These are phyloP conservation scores for Temnothorax unifasciatus DNA, from an alignment of 2,888 invertebrate genomes.

Conservation along the genomic window DNA sequence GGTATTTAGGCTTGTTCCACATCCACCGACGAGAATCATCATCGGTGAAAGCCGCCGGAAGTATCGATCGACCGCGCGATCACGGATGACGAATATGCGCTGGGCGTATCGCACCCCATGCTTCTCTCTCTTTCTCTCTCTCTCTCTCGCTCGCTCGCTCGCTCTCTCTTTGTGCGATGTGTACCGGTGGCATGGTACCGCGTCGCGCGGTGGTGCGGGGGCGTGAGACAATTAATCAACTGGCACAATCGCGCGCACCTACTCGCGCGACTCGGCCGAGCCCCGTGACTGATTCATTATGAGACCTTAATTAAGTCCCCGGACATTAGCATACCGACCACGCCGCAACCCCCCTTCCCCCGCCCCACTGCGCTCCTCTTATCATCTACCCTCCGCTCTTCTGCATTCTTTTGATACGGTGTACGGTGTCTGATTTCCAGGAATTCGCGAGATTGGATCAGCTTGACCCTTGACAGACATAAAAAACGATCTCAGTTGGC, in stretches of 20 bases:
- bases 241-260: slow-evolving; percentile 71
- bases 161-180: slow-evolving; percentile 47
- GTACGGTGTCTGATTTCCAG: neutral
- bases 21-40: slow-evolving; percentile 21
- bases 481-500: neutral
- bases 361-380: slow-evolving; percentile 32
- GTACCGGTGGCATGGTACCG: neutral
- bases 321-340: slow-evolving; percentile 82
- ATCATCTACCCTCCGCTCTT: neutral
- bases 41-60: slow-evolving; percentile 34
- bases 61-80: slow-evolving; percentile 44
- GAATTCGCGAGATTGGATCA: neutral
- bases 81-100: slow-evolving; percentile 64
- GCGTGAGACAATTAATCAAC: slow-evolving; percentile 80
- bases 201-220: slow-evolving; percentile 31
- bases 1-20: neutral
- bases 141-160: slow-evolving; percentile 25
- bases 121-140: slow-evolving; percentile 44
- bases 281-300: slow-evolving; percentile 83
- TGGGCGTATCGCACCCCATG: slow-evolving; percentile 55
- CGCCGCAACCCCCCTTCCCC: slow-evolving; percentile 50
- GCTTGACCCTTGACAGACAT: neutral
- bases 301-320: slow-evolving; percentile 82
- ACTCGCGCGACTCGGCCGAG: slow-evolving; percentile 37
- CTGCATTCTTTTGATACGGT: slow-evolving; percentile 6